Percentiles rank a stretch among this genome's conserved stretches.
These are phyloP conservation scores for Amblyornis subalaris DNA, from an alignment of 2,113 vertebrate species.

Conservation along the genomic window DNA sequence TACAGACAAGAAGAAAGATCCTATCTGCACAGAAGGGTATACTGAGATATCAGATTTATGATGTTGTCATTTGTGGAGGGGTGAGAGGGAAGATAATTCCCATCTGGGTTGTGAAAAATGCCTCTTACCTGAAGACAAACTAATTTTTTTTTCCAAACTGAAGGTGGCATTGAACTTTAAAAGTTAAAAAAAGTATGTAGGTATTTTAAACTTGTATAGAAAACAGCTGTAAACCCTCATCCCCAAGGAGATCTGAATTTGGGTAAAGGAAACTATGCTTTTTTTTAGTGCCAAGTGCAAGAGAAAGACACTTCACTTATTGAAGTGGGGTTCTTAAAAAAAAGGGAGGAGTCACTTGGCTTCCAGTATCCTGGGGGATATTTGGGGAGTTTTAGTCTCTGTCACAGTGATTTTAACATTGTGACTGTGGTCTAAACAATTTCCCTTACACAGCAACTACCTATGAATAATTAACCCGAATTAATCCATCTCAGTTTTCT, in stretches of 20 bases:
- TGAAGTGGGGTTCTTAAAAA: neutral
- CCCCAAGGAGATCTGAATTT: neutral
- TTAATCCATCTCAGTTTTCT: neutral
- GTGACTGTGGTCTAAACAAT: neutral
- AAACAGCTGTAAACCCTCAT: neutral
- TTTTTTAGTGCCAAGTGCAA: neutral
- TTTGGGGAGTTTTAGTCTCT: neutral
- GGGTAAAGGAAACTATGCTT: neutral
- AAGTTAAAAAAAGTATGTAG: neutral
- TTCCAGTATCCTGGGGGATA: neutral
- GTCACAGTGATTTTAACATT: neutral
- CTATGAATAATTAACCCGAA: neutral
- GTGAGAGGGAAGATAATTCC: neutral
- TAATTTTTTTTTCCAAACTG: neutral
- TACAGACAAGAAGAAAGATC: neutral
- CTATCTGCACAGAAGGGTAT: neutral
- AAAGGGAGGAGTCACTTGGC: accelerated
- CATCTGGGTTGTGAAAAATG: neutral
- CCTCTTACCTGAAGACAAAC: neutral
- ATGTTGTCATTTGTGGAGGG: neutral
- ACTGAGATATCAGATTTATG: neutral
- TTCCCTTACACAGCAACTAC: neutral
- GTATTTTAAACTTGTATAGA: neutral
- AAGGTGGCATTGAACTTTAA: neutral
- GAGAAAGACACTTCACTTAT: neutral